Percentiles rank a stretch among this genome's conserved stretches.
phyloP scores from a whole-genome alignment of 2,797 vertebrate genomes.

The Typhlichthys eigenmanni region DNA sequence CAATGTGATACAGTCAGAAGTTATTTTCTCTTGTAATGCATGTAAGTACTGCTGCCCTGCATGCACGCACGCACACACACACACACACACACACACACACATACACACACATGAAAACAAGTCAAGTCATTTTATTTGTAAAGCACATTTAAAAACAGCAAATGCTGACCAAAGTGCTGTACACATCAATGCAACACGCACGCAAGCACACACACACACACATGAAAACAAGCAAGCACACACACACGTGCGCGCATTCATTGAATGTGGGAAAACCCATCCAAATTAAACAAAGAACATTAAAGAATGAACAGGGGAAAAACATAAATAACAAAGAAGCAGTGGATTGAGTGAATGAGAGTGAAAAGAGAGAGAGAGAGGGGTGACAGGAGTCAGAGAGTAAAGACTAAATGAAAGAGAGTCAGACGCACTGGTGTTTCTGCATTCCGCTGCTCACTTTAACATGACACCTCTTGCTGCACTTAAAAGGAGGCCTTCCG shows the following conservation, averaged over 20 bases:
- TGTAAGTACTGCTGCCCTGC: constrained; percentile 55
- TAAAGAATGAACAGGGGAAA: constrained; percentile 16
- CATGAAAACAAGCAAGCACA: constrained; percentile 3
- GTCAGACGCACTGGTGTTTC: constrained; percentile 46
- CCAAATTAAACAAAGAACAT: constrained; percentile 14
- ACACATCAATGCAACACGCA: not conserved
- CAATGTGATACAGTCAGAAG: constrained; percentile 72
- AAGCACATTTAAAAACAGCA: no score
- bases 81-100: constrained; percentile 12
- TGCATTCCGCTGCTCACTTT: constrained; percentile 53
- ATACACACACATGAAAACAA: not conserved
- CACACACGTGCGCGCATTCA: constrained; percentile 1
- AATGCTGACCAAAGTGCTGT: no score
- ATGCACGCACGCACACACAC: constrained; percentile 3
- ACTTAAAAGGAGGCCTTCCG: constrained; percentile 71
- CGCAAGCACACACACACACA: constrained; percentile 3
- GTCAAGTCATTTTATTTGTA: no score
- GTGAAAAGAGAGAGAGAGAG: constrained; percentile 35
- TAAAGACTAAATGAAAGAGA: constrained; percentile 49
- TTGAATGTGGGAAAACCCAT: constrained; percentile 31
- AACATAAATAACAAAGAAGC: constrained; percentile 15
- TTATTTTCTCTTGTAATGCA: constrained; percentile 65
- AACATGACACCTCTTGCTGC: constrained; percentile 60
- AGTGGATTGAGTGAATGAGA: not conserved
- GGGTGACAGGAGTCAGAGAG: not conserved